phyloP scores from a whole-genome alignment of 2,113 vertebrate genomes.

The Scomber colias region DNA sequence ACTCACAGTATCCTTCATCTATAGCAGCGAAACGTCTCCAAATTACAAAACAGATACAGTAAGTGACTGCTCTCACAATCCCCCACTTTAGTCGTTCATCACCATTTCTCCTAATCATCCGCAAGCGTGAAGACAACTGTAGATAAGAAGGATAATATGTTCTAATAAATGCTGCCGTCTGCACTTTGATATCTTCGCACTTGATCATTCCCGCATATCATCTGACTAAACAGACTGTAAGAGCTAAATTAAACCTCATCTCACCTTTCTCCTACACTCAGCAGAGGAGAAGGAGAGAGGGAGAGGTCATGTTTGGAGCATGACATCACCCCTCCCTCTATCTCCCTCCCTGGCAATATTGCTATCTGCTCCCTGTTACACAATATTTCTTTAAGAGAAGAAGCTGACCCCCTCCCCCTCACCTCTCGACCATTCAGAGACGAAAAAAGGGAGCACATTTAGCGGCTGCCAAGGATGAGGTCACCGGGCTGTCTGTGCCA shows the following conservation, averaged over 20 bases:
- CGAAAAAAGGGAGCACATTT: conserved; percentile 79
- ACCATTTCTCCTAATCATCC: conserved; percentile 13
- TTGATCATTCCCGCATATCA: conserved; percentile 72
- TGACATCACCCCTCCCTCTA: conserved; percentile 73
- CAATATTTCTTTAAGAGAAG: conserved; percentile 82
- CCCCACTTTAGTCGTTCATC: conserved; percentile 13
- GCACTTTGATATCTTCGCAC: conserved; percentile 72
- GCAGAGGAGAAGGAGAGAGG: conserved; percentile 58
- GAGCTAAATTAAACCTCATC: conserved; percentile 77
- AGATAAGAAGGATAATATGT: conserved; percentile 39
- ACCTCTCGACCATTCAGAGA: conserved; percentile 64
- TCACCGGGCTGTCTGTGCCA: conserved; percentile 87
- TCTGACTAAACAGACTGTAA: conserved; percentile 74
- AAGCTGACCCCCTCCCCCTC: conserved; percentile 35
- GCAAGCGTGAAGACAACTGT: conserved; percentile 29
- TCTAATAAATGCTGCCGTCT: conserved; percentile 53
- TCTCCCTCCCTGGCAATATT: conserved; percentile 50
- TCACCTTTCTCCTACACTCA: conserved; percentile 77
- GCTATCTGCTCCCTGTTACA: conserved; percentile 78
- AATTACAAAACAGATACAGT: neutral
- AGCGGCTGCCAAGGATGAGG: conserved; percentile 91
- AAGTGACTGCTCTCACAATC: neutral
- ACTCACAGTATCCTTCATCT: neutral
- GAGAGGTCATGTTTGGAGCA: conserved; percentile 80
- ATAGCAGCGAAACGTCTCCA: neutral